Evolutionary conservation across 2,113 vertebrate genomes (phyloP), one percentile per base, ranked within the genome.

Genomic region (Cynocephalus volans): DNA sequence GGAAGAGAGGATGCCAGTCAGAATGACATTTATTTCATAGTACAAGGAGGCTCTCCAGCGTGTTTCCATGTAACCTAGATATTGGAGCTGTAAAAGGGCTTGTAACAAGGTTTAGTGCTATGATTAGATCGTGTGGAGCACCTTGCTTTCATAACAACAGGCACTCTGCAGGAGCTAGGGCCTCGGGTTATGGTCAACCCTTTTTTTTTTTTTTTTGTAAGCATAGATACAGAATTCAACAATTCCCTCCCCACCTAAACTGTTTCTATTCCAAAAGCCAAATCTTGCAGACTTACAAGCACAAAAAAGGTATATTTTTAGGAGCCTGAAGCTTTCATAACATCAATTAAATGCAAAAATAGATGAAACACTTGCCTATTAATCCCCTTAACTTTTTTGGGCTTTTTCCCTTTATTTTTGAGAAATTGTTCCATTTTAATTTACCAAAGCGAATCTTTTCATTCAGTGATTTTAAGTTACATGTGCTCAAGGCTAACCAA

Each of bases 21-120:
- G 98, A 99, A 98, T 99, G 99, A 99, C 98, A 99, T 99, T 99
- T 99, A 98, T 99, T 99, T 99, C 98, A 98, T 98, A 98, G 97
- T 98, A 98, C 98, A 98, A 98, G 98, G 97, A 99, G 98, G 96
- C 99, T 99, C 98, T 98, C 98, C 98, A 98, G 98, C 98, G 97
- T 98, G 98, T 99, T 99, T 98, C 99, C 98, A 98, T 99, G 98
- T 99, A 99, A 99, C 98, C 97, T 98, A 98, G 98, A 99, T 99
- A 99, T 98, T 98, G 98, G 97, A 98, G 98, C 98, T 98, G 98
- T 98, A 98, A 99, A 99, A 98, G 98, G 98, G 98, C 98, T 99
- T 98, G 98, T 99, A 99, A 99, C 98, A 97, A 98, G 98, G 98
- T 99, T 99, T 99, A 99, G 98, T 98, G 98, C 98, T 98, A 95